Evolutionary conservation across 2,113 vertebrate species (phyloP).

Genomic region (Terrapene triunguis): DNA sequence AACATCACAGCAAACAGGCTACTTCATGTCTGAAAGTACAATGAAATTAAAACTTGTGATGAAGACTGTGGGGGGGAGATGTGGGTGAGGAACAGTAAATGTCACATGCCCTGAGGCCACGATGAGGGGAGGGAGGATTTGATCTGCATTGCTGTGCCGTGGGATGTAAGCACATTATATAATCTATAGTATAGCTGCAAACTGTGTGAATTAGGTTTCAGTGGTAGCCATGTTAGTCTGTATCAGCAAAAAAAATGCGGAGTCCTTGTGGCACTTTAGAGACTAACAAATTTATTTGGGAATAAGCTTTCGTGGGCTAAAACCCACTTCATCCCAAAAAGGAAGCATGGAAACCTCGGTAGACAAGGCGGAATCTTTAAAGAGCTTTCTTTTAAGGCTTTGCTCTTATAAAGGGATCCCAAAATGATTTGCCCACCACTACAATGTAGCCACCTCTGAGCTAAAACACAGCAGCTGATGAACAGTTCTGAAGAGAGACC

Average conservation of each 20-base stretch:
- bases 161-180: background rate
- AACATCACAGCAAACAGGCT: background rate
- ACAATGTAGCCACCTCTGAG: background rate
- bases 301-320: no score
- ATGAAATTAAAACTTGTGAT: background rate
- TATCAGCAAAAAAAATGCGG: no score
- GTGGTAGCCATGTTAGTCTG: no score
- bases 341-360: background rate
- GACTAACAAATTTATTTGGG: no score
- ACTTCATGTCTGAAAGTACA: background rate
- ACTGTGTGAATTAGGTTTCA: background rate
- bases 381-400: background rate
- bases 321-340: background rate
- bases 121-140: background rate
- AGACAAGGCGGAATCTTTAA: background rate
- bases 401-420: background rate
- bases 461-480: background rate
- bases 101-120: background rate
- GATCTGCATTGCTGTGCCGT: background rate
- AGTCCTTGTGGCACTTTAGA: no score
- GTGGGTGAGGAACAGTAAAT: background rate
- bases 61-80: background rate
- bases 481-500: background rate
- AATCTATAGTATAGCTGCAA: background rate
- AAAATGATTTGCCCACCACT: background rate